Evolutionary conservation across 30 jellyfish, hydroid and myxozoan species (phyloP), one percentile per base, ranked within the genome.

Genomic region (Turritopsis dohrnii): DNA sequence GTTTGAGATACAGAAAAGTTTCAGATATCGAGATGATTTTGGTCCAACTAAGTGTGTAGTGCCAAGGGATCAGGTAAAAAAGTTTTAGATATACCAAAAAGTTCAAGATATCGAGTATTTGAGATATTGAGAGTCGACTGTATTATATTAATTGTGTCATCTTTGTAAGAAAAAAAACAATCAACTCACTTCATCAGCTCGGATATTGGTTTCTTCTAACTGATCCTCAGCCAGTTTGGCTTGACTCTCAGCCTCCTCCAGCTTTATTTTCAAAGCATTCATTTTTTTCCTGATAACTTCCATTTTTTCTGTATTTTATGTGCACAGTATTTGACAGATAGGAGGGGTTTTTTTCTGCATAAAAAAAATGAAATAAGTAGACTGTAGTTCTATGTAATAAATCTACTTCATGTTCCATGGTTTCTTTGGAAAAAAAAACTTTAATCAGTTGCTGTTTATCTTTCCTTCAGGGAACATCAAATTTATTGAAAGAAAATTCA

Each of bases 121-220:
- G n/a, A n/a, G n/a, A n/a, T n/a, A n/a, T n/a, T n/a, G n/a, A n/a
- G n/a, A n/a, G n/a, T n/a, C n/a, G n/a, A n/a, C n/a, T n/a, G n/a
- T n/a, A n/a, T n/a, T n/a, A n/a, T n/a, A n/a, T n/a, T n/a, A n/a
- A n/a, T n/a, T n/a, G n/a, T 41, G 5, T 41, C 60, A 41, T 5
- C 60, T 41, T 41, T 3, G 5, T 41, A 41, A 41, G 60, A 5
- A 5, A 41, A 41, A 41, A 69, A 69, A 69, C 77, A 7, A 69
- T 23, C 77, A 69, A 74, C 83, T 29, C 41, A 29, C 83, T 21
- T 74, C 83, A 3, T 74, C 83, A 23, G 83, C 83, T 74, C 21
- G 28, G 18, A 16, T 17, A 23, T 74, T 74, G 24, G 65, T 74
- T 23, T 71, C 83, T 13, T 74, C 65, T 29, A 74, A 74, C 41